Conservation (phyloP, 2,113 vertebrate species). For the Oryzias celebensis region DNA sequence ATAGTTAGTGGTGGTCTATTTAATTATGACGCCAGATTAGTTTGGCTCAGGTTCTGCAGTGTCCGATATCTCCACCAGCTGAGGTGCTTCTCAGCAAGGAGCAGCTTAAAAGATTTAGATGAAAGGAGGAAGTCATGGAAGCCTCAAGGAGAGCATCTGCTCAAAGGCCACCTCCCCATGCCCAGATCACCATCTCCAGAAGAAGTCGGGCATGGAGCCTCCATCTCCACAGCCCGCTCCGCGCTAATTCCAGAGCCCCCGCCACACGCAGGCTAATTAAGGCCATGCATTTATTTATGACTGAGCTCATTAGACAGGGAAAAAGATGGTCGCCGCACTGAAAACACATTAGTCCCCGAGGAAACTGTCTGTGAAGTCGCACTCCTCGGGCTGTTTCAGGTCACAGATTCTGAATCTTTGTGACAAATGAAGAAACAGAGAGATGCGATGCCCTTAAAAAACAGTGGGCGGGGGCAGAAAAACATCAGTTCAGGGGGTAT, state of each 20-base stretch:
- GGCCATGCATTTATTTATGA: slow-evolving; percentile 83
- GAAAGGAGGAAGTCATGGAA: slow-evolving; percentile 69
- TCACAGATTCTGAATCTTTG: slow-evolving; percentile 65
- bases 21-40: not conserved
- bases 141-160: slow-evolving; percentile 77
- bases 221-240: slow-evolving; percentile 55
- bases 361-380: slow-evolving; percentile 72
- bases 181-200: slow-evolving; percentile 70
- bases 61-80: slow-evolving; percentile 41
- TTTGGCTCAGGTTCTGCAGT: not conserved
- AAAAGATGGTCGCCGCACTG: slow-evolving; percentile 70
- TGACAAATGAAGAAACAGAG: slow-evolving; percentile 64
- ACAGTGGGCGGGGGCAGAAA: slow-evolving; percentile 12
- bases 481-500: slow-evolving; percentile 54
- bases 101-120: slow-evolving; percentile 79
- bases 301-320: slow-evolving; percentile 74
- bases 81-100: slow-evolving; percentile 55
- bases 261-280: slow-evolving; percentile 78
- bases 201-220: slow-evolving; percentile 68
- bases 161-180: slow-evolving; percentile 80
- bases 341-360: slow-evolving; percentile 74
- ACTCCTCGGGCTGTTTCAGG: slow-evolving; percentile 67
- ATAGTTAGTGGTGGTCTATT: not conserved
- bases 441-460: slow-evolving; percentile 40
- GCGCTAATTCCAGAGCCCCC: slow-evolving; percentile 63